phyloP scores from a whole-genome alignment of 2,113 vertebrate species.

The Gavialis gangeticus region DNA sequence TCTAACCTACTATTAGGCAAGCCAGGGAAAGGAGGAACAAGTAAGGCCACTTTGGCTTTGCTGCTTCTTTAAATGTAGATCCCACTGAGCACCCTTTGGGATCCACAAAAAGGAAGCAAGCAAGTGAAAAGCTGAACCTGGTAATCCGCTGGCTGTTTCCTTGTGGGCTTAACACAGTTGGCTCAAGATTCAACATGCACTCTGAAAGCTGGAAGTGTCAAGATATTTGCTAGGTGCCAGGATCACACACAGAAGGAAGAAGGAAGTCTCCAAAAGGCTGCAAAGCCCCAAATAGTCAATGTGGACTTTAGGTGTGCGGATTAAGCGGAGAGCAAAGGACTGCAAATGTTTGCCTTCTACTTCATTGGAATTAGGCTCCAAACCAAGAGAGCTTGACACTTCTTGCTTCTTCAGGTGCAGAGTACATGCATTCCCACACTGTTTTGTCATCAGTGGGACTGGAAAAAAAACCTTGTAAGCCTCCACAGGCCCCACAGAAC shows the following conservation, averaged over 20 bases:
- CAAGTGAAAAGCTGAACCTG: background rate
- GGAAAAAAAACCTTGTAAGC: background rate
- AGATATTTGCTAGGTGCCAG: background rate
- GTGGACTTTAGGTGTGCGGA: background rate
- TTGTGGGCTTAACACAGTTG: background rate
- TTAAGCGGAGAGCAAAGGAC: background rate
- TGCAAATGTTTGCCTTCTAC: slow-evolving; percentile 18
- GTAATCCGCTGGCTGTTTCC: background rate
- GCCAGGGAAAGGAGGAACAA: background rate
- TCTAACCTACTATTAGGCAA: background rate
- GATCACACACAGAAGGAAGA: background rate
- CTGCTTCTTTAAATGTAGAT: background rate
- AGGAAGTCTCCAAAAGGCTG: background rate
- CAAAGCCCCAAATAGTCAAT: background rate
- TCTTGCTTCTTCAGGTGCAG: slow-evolving; percentile 13
- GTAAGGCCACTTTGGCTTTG: background rate
- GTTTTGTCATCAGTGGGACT: slow-evolving; percentile 7
- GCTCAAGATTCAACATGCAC: fast-evolving
- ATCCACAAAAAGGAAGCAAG: background rate
- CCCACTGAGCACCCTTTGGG: background rate
- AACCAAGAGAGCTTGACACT: slow-evolving; percentile 19
- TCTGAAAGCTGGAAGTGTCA: background rate
- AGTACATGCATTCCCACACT: background rate
- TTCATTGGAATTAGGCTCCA: slow-evolving; percentile 17
- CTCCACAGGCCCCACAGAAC: background rate